A percentile compares a stretch with the other conserved stretches of the same genome.
These are phyloP conservation scores for Nothura maculosa DNA, from an alignment of 2,797 vertebrate species.

Conservation along the genomic window DNA sequence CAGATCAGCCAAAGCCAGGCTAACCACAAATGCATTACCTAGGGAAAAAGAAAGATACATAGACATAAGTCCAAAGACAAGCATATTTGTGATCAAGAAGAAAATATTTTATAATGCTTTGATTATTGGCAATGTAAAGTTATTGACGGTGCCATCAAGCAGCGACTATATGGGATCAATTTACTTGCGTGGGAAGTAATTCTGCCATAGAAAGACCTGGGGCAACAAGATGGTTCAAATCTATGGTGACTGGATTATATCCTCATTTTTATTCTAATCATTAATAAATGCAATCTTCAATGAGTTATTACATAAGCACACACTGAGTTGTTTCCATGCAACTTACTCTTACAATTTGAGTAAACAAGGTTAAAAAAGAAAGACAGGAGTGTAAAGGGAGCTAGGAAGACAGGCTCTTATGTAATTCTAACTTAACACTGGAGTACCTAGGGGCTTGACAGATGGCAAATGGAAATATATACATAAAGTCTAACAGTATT, in stretches of 20 bases:
- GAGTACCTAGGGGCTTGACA: not conserved
- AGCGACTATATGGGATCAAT: not conserved
- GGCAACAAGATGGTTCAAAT: not conserved
- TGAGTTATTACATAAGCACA: rapidly evolving
- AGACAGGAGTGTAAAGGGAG: not conserved
- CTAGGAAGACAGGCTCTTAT: not conserved
- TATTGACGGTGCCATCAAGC: not conserved
- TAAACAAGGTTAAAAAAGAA: not conserved
- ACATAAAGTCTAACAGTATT: not conserved
- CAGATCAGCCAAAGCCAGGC: conserved; percentile 89
- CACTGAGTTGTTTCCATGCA: not conserved
- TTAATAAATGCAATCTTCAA: not conserved
- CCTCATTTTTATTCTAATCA: not conserved
- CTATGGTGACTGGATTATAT: not conserved
- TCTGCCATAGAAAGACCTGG: not conserved
- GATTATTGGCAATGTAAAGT: not conserved
- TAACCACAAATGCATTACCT: conserved; percentile 93
- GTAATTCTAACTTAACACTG: not conserved
- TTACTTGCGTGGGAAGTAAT: not conserved
- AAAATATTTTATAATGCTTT: not conserved
- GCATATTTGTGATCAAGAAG: not conserved
- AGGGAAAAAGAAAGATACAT: conserved; percentile 33
- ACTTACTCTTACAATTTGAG: not conserved
- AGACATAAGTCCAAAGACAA: not conserved
- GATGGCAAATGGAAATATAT: not conserved